Conservation (phyloP, 2,888 invertebrate genomes). For the Drosophila mimetica region DNA sequence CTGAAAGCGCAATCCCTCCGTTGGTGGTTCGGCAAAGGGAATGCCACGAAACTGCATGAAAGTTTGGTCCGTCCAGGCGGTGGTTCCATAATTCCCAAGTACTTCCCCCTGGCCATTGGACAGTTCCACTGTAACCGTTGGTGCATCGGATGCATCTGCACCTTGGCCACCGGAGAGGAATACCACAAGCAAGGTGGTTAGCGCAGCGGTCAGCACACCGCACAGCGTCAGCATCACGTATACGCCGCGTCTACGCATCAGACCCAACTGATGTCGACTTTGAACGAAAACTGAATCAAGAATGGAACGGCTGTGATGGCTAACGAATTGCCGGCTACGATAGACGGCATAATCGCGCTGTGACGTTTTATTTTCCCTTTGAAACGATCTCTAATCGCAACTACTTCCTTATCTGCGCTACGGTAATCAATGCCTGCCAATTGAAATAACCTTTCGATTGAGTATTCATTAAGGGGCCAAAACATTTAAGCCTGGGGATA, state of each 20-base stretch:
- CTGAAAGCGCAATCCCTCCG: conserved; percentile 74
- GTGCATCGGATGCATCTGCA: conserved; percentile 17
- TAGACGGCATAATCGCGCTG: background rate
- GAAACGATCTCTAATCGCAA: background rate
- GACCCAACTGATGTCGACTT: conserved; percentile 26
- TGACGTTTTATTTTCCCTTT: conserved; percentile 1
- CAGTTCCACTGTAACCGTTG: conserved; percentile 58
- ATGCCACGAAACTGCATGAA: conserved; percentile 82
- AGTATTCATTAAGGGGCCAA: background rate
- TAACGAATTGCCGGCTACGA: background rate
- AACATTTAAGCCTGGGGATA: no score
- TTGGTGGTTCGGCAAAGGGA: conserved; percentile 83
- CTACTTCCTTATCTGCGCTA: conserved; percentile 14
- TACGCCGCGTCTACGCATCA: conserved; percentile 60
- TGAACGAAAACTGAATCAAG: conserved; percentile 8
- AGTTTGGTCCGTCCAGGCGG: conserved; percentile 78
- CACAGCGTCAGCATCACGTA: conserved; percentile 65
- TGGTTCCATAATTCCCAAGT: conserved; percentile 70
- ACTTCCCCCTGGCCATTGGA: conserved; percentile 72
- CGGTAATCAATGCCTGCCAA: conserved; percentile 1
- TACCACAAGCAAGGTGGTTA: conserved; percentile 52
- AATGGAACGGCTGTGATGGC: conserved; percentile 1
- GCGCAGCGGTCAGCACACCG: conserved; percentile 42
- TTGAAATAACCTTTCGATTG: conserved; percentile 9
- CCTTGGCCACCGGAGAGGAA: conserved; percentile 20